These are phyloP conservation scores for Tetragonula clypearis DNA, from an alignment of 1,140 invertebrate genomes.

Conservation along the genomic window DNA sequence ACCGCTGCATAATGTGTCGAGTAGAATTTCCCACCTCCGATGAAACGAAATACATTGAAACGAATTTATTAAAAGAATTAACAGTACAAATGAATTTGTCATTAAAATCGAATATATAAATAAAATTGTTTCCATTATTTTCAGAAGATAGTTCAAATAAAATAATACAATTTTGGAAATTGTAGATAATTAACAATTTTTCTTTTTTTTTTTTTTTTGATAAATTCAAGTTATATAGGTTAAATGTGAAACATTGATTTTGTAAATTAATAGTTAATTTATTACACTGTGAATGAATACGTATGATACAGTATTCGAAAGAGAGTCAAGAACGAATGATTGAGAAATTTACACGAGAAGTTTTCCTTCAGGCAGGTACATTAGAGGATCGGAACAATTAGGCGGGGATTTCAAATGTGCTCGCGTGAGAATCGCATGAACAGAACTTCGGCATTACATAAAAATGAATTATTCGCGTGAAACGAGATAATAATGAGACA, in stretches of 20 bases:
- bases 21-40: neutral
- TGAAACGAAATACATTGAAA: too few relatives aligned
- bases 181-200: too few relatives aligned
- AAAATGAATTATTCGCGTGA: conserved; percentile 69
- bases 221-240: too few relatives aligned
- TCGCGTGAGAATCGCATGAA: conserved; percentile 54
- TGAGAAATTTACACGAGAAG: neutral
- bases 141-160: too few relatives aligned
- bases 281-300: neutral
- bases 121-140: too few relatives aligned
- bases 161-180: too few relatives aligned
- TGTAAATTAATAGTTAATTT: too few relatives aligned
- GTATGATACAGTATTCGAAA: neutral
- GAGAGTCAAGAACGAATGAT: neutral
- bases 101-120: too few relatives aligned
- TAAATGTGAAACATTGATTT: too few relatives aligned
- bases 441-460: conserved; percentile 59
- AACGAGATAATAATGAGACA: conserved; percentile 70
- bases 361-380: neutral
- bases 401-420: conserved; percentile 7
- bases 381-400: conserved; percentile 2
- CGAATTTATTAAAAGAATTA: too few relatives aligned
- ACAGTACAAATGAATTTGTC: too few relatives aligned
- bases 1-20: neutral
- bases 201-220: too few relatives aligned